These are phyloP conservation scores for Salvelinus alpinus DNA, from an alignment of 2,113 vertebrate species.

Conservation along the genomic window DNA sequence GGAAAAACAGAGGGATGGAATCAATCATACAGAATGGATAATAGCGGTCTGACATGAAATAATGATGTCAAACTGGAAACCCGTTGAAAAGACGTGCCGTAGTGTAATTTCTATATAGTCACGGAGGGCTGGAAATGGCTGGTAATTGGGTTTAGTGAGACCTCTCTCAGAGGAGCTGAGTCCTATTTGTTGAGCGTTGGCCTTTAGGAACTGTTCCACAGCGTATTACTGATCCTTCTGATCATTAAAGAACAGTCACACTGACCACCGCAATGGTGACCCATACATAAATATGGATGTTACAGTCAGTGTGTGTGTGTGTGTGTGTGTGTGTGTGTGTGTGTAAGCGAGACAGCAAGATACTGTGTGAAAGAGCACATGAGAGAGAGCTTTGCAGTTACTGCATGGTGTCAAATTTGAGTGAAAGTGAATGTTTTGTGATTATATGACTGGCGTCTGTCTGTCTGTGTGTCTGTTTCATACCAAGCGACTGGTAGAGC, in stretches of 20 bases:
- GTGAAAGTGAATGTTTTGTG: background rate
- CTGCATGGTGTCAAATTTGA: background rate
- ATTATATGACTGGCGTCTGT: no score
- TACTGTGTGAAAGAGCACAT: background rate
- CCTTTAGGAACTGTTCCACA: slow-evolving; percentile 47
- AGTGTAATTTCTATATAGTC: slow-evolving; percentile 14
- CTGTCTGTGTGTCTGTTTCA: background rate
- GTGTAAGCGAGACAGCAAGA: background rate
- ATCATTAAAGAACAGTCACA: slow-evolving; percentile 46
- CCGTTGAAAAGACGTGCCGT: background rate
- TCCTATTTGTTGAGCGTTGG: slow-evolving; percentile 56
- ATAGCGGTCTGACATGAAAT: background rate
- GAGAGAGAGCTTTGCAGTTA: background rate
- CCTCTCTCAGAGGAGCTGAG: slow-evolving; percentile 34
- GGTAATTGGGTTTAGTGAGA: slow-evolving; percentile 53
- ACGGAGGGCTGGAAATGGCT: slow-evolving; percentile 24
- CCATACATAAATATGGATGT: slow-evolving; percentile 19
- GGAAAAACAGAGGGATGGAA: slow-evolving; percentile 15
- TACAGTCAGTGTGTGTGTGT: background rate
- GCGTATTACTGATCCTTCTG: slow-evolving; percentile 53
- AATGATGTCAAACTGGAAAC: background rate
- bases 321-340: background rate
- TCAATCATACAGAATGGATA: slow-evolving; percentile 1
- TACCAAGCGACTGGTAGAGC: slow-evolving; percentile 93
- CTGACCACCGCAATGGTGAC: slow-evolving; percentile 17